Percentiles rank a stretch among this genome's conserved stretches.
Evolutionary conservation across 2,888 invertebrate genomes (phyloP).

Genomic region (Drosophila parthenogenetica): DNA sequence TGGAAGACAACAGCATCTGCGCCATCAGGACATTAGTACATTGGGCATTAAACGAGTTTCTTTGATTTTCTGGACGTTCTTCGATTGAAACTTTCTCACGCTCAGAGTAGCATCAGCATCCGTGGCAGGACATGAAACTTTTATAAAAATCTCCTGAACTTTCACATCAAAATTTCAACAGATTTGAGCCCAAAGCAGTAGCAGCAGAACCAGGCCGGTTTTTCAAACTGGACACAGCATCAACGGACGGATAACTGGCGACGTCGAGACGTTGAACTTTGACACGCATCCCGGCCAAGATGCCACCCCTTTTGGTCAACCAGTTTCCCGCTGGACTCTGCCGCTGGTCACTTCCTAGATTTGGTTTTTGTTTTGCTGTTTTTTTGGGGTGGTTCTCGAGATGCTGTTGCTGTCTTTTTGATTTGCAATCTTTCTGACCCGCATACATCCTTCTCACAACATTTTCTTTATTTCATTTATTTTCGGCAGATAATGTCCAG

Average conservation of each 20-base stretch:
- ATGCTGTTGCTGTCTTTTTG: slow-evolving; percentile 52
- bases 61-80: background rate
- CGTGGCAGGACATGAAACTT: slow-evolving; percentile 73
- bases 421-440: slow-evolving; percentile 66
- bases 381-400: slow-evolving; percentile 53
- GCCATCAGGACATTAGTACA: slow-evolving; percentile 59
- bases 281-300: slow-evolving; percentile 75
- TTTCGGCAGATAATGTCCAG: slow-evolving; percentile 78
- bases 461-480: slow-evolving; percentile 29
- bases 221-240: slow-evolving; percentile 76
- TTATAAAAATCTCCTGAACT: slow-evolving; percentile 75
- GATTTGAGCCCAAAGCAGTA: slow-evolving; percentile 58
- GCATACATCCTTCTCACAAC: slow-evolving; percentile 50
- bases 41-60: slow-evolving; percentile 59
- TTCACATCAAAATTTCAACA: slow-evolving; percentile 81
- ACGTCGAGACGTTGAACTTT: slow-evolving; percentile 68
- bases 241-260: slow-evolving; percentile 38
- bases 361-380: background rate
- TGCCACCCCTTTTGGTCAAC: slow-evolving; percentile 62
- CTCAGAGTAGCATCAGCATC: slow-evolving; percentile 62
- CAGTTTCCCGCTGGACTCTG: slow-evolving; percentile 53
- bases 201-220: slow-evolving; percentile 60
- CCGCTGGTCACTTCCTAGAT: slow-evolving; percentile 59
- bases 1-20: slow-evolving; percentile 34
- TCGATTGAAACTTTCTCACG: slow-evolving; percentile 68